Base-by-base conservation (phyloP, 2,888 invertebrate species). In the Sinopyrophorus schimmeli region DNA sequence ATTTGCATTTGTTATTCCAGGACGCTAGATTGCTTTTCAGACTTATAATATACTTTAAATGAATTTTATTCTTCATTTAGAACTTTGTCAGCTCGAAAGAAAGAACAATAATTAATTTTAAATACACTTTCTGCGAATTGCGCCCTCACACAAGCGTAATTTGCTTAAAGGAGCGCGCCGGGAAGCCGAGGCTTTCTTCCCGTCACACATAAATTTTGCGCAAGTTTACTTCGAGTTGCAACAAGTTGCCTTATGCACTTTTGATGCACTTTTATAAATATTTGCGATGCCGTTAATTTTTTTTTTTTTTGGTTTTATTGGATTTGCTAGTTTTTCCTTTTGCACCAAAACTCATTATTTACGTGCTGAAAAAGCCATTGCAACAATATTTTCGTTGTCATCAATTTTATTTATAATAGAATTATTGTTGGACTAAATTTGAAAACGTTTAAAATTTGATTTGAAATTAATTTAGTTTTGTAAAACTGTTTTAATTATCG, bases 1-100 rank as follows among this genome's bases (percentile, higher is more conserved):
- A 63, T 64, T 64, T 64, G 62, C 62, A 64, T 63, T 58, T 59
- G 62, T 58, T 60, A 61, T 60, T 59, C 39, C 48, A 40, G 54
- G 55, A 52, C 56, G 48, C 54, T 47, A 57, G 60, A 60, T 62
- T 60, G 61, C 57, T 57, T 58, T 55, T 46, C 47, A 52, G 53
- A 56, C 53, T 55, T 53, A 58, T 55, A 55, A 52, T 55, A 47
- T 47, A 55, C 44, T 52, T 42, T 54, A 56, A 56, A 54, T 56
- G 56, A 54, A 56, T 56, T 56, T 56, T 54, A 54, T 54, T 56
- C 56, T 44, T 46, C 44, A 44, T 49, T 49, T 49, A 21, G 26
- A 44, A 50, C 30, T 46, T 50, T 46, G 39, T 46, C 28, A 28
- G 40, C 35, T 32, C 30, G 32, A 50, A 44, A 46, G 26, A 17